These are phyloP conservation scores for Lochmaea crataegi DNA, from an alignment of 2,888 invertebrate genomes.

Conservation along the genomic window DNA sequence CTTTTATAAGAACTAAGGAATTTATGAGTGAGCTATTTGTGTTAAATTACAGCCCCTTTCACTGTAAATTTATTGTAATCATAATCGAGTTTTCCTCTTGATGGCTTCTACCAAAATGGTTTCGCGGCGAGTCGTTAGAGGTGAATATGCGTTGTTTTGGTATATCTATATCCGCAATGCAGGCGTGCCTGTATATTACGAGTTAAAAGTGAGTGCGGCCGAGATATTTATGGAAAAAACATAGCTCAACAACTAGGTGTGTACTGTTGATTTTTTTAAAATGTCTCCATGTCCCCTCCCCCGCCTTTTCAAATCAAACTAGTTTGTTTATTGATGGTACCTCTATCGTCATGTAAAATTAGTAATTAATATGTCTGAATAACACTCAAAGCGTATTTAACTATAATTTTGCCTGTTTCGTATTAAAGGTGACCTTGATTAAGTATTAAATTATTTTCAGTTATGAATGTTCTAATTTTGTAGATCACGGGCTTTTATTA, in stretches of 20 bases:
- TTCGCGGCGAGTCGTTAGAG: slow-evolving; percentile 65
- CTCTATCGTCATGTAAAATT: slow-evolving; percentile 46
- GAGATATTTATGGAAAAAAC: slow-evolving; percentile 63
- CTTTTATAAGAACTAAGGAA: slow-evolving; percentile 24
- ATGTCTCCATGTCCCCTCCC: slow-evolving; percentile 58
- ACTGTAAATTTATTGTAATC: slow-evolving; percentile 40
- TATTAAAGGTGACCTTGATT: slow-evolving; percentile 52
- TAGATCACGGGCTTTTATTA: slow-evolving; percentile 39
- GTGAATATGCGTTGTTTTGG: slow-evolving; percentile 66
- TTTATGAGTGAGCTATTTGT: slow-evolving; percentile 3
- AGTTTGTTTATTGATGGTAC: slow-evolving; percentile 53
- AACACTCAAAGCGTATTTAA: slow-evolving; percentile 41
- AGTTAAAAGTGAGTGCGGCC: slow-evolving; percentile 62
- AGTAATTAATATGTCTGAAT: slow-evolving; percentile 49
- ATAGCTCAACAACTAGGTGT: slow-evolving; percentile 54
- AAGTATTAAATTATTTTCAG: slow-evolving; percentile 46
- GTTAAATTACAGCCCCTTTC: slow-evolving; percentile 4
- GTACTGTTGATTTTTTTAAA: slow-evolving; percentile 50
- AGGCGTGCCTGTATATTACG: slow-evolving; percentile 64
- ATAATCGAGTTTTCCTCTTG: slow-evolving; percentile 54
- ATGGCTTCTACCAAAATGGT: slow-evolving; percentile 65
- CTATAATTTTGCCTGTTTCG: slow-evolving; percentile 36
- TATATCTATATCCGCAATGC: slow-evolving; percentile 65
- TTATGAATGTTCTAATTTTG: slow-evolving; percentile 45
- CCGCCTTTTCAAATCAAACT: slow-evolving; percentile 55